Evolutionary conservation across 2,888 invertebrate species (phyloP).

Genomic region (Dasypogon diadema): DNA sequence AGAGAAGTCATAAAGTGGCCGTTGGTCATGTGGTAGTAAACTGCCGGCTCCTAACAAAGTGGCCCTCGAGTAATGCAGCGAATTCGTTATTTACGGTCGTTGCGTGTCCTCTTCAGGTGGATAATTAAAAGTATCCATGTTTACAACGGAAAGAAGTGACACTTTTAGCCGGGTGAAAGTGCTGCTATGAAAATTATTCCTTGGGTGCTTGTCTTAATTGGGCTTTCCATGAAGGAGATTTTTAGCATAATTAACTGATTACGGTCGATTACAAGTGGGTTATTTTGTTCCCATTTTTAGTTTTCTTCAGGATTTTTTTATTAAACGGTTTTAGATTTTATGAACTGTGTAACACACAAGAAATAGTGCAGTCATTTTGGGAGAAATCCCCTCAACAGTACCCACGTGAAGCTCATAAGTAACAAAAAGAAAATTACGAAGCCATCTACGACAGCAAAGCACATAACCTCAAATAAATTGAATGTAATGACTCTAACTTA

Average conservation of each 20-base stretch:
- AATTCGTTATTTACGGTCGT: conserved; percentile 39
- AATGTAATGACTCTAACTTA: conserved; percentile 39
- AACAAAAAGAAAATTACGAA: background rate
- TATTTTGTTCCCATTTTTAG: background rate
- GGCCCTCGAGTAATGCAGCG: conserved; percentile 1
- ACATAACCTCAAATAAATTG: conserved; percentile 47
- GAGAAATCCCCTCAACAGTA: background rate
- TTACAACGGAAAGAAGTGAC: conserved; percentile 33
- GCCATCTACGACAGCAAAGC: background rate
- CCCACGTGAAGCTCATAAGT: background rate
- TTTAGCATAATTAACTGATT: conserved; percentile 4
- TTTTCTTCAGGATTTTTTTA: background rate
- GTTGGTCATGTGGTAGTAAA: background rate
- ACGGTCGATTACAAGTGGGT: background rate
- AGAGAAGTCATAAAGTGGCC: background rate
- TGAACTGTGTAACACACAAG: no score
- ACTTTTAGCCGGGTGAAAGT: conserved; percentile 33
- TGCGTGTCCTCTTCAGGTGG: conserved; percentile 2
- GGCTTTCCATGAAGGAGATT: background rate
- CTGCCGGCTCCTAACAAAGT: background rate
- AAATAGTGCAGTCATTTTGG: no score
- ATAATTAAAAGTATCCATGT: conserved; percentile 28
- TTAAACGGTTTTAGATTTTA: no score
- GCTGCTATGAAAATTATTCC: conserved; percentile 17
- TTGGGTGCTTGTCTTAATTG: conserved; percentile 22